Base-by-base conservation (phyloP, 1,140 invertebrate genomes). In the Drosophila oshimai region DNA sequence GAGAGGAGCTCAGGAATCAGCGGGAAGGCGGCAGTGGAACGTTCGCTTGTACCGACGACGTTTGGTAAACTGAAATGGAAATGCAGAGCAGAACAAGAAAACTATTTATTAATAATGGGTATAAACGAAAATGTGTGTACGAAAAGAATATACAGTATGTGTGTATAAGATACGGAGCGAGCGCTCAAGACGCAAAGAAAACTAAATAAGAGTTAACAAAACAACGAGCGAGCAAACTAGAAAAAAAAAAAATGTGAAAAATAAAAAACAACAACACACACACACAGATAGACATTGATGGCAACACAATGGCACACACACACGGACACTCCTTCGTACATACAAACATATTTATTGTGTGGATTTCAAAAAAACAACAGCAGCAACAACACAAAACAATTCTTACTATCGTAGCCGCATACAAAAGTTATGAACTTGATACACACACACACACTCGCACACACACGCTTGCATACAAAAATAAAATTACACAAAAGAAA, bases 401-500 rank as follows among this genome's bases (percentile, higher is more conserved):
- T 87, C 80, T 80, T 87, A 86, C 80, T 86, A 75, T 50, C 80
- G 74, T 83, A 65, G 74, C 57, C 53, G 46, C 62, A 57, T 50
- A 80, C 76, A 77, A 67, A 79, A 79, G 72, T 81, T 80, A 81
- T 70, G 77, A 80, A 72, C 76, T 80, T 80, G 77, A 81, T 80
- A 83, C 74, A 74, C 69, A 70, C 74, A 65, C 42, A 62, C 54
- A 60, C 44, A 72, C n/a, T n/a, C n/a, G n/a, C 13, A 37, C 18
- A 64, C 36, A 53, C 10, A 33, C 42, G 42, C 46, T 55, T 29
- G 33, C 54, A 49, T 41, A 77, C 58, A 69, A 75, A 86, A 80
- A 80, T 87, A 80, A 86, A 86, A 86, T 86, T 86, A 86, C 80
- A 86, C 81, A 86, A 87, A 86, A 87, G 80, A 86, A 86, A 86